Evolutionary conservation across 2,113 vertebrate species (phyloP), one percentile per base, ranked within the genome.

Genomic region (Tyto alba): DNA sequence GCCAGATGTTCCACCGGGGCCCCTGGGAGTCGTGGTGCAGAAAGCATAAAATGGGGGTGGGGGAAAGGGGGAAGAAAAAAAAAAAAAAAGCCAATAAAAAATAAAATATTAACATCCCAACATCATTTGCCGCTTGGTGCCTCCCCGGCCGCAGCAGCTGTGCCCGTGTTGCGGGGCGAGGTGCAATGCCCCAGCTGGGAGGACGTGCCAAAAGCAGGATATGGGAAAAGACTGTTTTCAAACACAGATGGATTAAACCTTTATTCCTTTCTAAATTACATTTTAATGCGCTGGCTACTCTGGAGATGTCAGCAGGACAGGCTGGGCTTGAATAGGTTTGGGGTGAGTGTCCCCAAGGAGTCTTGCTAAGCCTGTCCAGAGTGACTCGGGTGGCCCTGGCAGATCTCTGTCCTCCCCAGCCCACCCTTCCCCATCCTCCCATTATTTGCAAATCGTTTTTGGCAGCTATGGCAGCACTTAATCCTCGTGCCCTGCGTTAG

Each of bases 1-100:
- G 76, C 93, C 94, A 95, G 96, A 78, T 96, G 93, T 93, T 95
- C 38, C 43, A 15, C 2, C 2, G 5, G 50, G 52, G 50, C 89
- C 91, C 47, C 60, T 16, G 75, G 80, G 88, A 91, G 66, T 16
- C 9, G 10, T 26, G 87, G 87, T 91, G 73, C 50, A 59, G 87
- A 95, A 85, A 91, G 27, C 72, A 88, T 43, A 57, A 93, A 94
- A 73, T 12, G 1, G 6, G 4, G 11, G n/a, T n/a, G n/a, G 20
- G 25, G 13, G 4, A 45, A 23, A 30, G 8, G 0, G 0, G 1
- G 3, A 19, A 50, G 16, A 19, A 22, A 2, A 10, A 13, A 23
- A 13, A 20, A 32, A 40, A 67, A 89, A 47, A 52, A 43, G 30
- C 36, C 40, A 83, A 88, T 88, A 80, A 95, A 95, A 78, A 23